phyloP scores from a whole-genome alignment of 2,797 vertebrate species.

The Cossypha heuglini region DNA sequence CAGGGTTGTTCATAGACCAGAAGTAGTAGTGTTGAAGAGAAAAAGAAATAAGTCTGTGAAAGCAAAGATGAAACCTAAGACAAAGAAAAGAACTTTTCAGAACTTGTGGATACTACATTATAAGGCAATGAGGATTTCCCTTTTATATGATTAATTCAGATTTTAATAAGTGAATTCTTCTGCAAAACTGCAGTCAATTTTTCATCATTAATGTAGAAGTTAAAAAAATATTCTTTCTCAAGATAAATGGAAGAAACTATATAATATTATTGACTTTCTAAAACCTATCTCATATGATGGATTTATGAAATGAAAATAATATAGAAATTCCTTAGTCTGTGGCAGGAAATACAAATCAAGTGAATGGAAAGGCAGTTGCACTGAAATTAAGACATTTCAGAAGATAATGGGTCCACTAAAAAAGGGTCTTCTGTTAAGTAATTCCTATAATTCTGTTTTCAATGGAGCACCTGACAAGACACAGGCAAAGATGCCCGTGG shows the following conservation, averaged over 20 bases:
- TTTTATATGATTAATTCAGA: background rate
- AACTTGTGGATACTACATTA: background rate
- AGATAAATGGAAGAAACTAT: background rate
- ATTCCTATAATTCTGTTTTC: background rate
- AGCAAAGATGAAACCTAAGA: background rate
- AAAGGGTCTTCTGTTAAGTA: background rate
- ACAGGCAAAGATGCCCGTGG: background rate
- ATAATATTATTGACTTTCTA: constrained; percentile 3
- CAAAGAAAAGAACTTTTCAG: background rate
- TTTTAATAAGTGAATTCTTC: constrained; percentile 6
- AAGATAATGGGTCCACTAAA: background rate
- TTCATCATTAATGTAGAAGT: background rate
- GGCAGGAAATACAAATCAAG: constrained; percentile 14
- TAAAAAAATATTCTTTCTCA: background rate
- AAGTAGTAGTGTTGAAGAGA: background rate
- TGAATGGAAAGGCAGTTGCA: background rate
- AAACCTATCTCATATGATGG: background rate
- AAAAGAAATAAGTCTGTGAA: background rate
- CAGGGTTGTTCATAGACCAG: background rate
- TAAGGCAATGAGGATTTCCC: background rate
- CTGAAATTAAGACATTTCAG: constrained; percentile 2
- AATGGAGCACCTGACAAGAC: background rate
- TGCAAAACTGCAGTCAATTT: background rate
- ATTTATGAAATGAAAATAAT: constrained; percentile 27
- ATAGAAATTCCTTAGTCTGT: background rate